A percentile compares a stretch with the other conserved stretches of the same genome.
phyloP scores from a whole-genome alignment of 2,797 vertebrate species.

The Nyctibius grandis region DNA sequence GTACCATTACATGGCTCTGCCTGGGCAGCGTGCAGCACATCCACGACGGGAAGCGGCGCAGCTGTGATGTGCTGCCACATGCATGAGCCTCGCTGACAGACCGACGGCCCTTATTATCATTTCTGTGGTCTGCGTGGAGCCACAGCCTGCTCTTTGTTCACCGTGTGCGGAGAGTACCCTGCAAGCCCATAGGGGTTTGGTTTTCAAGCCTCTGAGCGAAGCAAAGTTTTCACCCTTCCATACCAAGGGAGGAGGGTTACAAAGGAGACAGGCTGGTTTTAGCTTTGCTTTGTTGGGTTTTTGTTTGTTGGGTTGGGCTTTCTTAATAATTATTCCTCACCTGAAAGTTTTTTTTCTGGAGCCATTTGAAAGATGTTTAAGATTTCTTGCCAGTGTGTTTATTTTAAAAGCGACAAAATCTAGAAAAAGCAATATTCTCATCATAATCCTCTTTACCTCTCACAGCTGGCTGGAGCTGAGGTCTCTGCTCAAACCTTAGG shows the following conservation, averaged over 20 bases:
- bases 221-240: background rate
- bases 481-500: background rate
- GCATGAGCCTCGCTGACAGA: background rate
- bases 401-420: background rate
- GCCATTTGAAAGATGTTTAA: background rate
- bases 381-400: background rate
- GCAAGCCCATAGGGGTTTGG: background rate
- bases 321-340: background rate
- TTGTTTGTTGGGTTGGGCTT: background rate
- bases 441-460: background rate
- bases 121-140: background rate
- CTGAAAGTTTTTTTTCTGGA: background rate
- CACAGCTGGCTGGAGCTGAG: background rate
- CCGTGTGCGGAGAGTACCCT: background rate
- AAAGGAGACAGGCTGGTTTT: background rate
- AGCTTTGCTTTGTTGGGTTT: background rate
- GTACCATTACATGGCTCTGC: rapidly evolving
- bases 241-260: background rate
- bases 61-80: background rate
- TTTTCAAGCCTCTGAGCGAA: background rate
- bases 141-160: background rate
- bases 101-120: background rate
- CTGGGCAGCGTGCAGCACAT: background rate
- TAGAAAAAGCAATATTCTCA: background rate
- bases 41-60: rapidly evolving